A percentile compares a stretch with the other conserved stretches of the same genome.
Conservation (phyloP, 2,797 vertebrate species). For the Tolypeutes matacus region DNA sequence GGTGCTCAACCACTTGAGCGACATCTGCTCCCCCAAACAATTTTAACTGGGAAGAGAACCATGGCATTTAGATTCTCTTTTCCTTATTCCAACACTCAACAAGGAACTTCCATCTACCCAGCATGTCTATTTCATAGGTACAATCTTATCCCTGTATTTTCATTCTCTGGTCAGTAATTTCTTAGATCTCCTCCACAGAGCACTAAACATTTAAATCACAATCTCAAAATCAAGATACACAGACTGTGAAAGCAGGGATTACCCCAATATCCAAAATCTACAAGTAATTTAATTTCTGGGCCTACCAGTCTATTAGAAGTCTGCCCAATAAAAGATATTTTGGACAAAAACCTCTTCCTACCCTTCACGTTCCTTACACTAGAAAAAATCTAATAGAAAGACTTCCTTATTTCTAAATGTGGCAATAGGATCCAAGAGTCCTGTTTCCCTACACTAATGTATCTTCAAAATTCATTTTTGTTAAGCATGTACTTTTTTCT, state of each 20-base stretch:
- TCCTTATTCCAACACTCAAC: neutral
- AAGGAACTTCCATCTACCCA: neutral
- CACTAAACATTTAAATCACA: constrained; percentile 33
- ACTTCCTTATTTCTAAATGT: constrained; percentile 39
- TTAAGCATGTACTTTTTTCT: constrained; percentile 28
- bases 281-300: constrained; percentile 22
- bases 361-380: neutral
- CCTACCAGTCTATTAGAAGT: neutral
- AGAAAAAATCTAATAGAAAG: neutral
- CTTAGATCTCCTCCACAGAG: neutral
- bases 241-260: constrained; percentile 16
- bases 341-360: neutral
- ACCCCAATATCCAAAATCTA: constrained; percentile 40
- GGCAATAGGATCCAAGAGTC: neutral
- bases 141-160: neutral
- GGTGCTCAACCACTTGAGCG: no score
- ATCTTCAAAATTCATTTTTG: constrained; percentile 51
- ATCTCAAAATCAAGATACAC: constrained; percentile 37
- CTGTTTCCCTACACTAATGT: neutral
- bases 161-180: constrained; percentile 1
- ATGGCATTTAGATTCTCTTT: neutral
- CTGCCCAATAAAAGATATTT: neutral
- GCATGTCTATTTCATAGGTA: neutral
- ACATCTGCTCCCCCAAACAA: neutral
- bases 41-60: neutral